Percentiles rank a stretch among this genome's conserved stretches.
Evolutionary conservation across 2,888 invertebrate species (phyloP).

Genomic region (Branchellion lobata): DNA sequence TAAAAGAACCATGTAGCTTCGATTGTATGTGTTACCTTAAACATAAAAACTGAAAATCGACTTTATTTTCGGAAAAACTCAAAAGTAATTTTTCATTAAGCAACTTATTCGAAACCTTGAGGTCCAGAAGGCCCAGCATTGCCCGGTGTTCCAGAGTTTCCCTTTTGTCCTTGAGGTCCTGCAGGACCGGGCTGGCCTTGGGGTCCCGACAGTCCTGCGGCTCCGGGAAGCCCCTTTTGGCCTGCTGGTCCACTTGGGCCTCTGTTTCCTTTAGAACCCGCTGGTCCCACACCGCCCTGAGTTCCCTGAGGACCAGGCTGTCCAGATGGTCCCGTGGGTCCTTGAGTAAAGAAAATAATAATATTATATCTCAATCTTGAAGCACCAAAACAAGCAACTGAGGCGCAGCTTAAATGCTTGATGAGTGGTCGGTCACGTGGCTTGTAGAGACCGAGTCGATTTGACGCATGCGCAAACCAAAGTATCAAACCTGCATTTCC

Average conservation of each 20-base stretch:
- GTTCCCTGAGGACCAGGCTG: constrained; percentile 41
- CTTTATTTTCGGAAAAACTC: too few relatives aligned
- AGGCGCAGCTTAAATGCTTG: too few relatives aligned
- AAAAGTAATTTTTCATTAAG: too few relatives aligned
- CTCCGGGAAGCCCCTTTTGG: constrained; percentile 41
- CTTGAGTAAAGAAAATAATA: constrained; percentile 7
- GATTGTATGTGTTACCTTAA: too few relatives aligned
- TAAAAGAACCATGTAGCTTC: too few relatives aligned
- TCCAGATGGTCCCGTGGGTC: constrained; percentile 38
- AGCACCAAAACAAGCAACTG: too few relatives aligned
- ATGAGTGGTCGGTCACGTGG: too few relatives aligned
- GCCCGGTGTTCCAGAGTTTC: constrained; percentile 48
- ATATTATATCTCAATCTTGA: neutral
- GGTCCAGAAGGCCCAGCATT: constrained; percentile 37
- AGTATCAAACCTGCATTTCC: neutral
- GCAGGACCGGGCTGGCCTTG: constrained; percentile 32
- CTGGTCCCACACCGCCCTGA: constrained; percentile 31
- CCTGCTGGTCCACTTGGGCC: constrained; percentile 41
- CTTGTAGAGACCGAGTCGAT: too few relatives aligned
- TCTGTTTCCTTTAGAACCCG: constrained; percentile 41
- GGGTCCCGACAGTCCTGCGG: constrained; percentile 24
- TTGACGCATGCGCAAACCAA: neutral
- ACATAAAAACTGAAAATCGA: too few relatives aligned
- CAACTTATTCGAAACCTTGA: too few relatives aligned
- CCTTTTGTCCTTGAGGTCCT: constrained; percentile 42